phyloP scores from a whole-genome alignment of 2,888 invertebrate species.

The Bugulina stolonifera region DNA sequence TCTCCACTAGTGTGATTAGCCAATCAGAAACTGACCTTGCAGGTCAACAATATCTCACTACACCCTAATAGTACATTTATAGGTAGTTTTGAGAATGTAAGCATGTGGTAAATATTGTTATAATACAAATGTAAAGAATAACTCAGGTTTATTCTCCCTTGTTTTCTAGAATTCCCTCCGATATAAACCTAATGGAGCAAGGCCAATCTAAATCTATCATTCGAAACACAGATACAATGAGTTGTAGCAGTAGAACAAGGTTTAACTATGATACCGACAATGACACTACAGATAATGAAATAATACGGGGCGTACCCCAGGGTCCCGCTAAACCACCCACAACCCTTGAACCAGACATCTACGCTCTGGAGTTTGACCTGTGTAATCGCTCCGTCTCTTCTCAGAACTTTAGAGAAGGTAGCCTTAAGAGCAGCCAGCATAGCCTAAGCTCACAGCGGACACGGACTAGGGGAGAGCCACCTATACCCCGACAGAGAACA shows the following conservation, averaged over 20 bases:
- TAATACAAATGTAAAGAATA: too few relatives aligned
- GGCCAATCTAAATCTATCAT: neutral
- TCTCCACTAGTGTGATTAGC: too few relatives aligned
- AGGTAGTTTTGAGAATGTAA: too few relatives aligned
- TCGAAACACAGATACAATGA: neutral
- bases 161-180: neutral
- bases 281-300: constrained; percentile 9
- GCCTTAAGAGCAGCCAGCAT: constrained; percentile 2
- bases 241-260: neutral
- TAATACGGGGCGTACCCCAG: constrained; percentile 9
- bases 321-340: neutral
- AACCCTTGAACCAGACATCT: neutral
- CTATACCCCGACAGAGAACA: constrained; percentile 12
- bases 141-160: too few relatives aligned
- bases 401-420: neutral
- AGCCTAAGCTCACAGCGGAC: neutral
- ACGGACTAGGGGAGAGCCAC: neutral
- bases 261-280: neutral
- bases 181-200: neutral
- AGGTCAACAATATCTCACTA: too few relatives aligned
- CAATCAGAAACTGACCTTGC: too few relatives aligned
- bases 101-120: too few relatives aligned
- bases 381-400: neutral
- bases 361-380: neutral
- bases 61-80: too few relatives aligned